Conservation (phyloP, 1,140 invertebrate genomes). For the Bursaphelenchus mucronatus region DNA sequence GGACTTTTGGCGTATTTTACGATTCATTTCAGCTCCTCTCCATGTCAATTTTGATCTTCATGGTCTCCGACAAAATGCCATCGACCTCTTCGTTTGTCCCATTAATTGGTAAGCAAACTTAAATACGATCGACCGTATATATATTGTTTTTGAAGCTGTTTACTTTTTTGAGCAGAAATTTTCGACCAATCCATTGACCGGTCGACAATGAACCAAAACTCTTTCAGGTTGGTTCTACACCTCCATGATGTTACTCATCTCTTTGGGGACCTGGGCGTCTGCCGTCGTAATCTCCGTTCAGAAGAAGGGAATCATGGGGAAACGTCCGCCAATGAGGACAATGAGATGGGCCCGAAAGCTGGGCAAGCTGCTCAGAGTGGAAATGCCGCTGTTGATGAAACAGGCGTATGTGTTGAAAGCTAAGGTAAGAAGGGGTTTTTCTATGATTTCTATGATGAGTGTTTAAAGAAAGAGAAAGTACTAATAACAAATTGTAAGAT, state of each 20-base stretch:
- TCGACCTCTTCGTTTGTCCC: slow-evolving; percentile 43
- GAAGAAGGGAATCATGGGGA: slow-evolving; percentile 43
- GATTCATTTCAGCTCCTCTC: slow-evolving; percentile 22
- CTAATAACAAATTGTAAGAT: too few species aligned
- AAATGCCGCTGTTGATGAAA: slow-evolving; percentile 58
- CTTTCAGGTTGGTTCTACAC: slow-evolving; percentile 44
- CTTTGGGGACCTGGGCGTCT: slow-evolving; percentile 32
- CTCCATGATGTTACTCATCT: slow-evolving; percentile 42
- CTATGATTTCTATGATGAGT: background rate
- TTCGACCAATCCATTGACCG: background rate
- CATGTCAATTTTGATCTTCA: slow-evolving; percentile 50
- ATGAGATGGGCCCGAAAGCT: slow-evolving; percentile 40
- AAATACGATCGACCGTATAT: slow-evolving; percentile 1
- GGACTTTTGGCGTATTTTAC: background rate
- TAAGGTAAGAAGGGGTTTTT: too few species aligned
- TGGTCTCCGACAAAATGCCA: slow-evolving; percentile 48
- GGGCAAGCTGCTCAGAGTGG: slow-evolving; percentile 39
- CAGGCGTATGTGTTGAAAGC: slow-evolving; percentile 46
- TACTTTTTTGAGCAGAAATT: background rate
- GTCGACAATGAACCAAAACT: background rate
- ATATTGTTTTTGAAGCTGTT: background rate
- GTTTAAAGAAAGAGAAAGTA: too few species aligned
- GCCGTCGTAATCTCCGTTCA: slow-evolving; percentile 43
- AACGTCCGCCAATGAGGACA: slow-evolving; percentile 32
- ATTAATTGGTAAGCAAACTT: slow-evolving; percentile 37